These are phyloP conservation scores for Margaritifera margaritifera DNA, from an alignment of 2,888 invertebrate species.

Conservation along the genomic window DNA sequence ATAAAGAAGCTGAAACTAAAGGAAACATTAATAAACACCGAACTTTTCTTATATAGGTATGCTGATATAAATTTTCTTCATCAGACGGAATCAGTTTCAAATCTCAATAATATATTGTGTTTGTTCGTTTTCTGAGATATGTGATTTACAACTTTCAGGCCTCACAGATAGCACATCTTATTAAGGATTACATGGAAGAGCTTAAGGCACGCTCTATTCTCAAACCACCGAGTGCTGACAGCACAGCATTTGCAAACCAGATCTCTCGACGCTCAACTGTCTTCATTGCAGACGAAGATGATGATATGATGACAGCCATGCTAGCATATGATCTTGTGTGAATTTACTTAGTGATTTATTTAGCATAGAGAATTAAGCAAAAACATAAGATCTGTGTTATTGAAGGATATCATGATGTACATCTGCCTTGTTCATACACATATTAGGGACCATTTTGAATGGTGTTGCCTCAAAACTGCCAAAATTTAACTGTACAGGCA, in stretches of 20 bases:
- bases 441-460: too few relatives aligned
- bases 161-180: conserved; percentile 92
- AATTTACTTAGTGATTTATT: too few relatives aligned
- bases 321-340: conserved; percentile 11
- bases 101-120: background rate
- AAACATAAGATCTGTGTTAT: too few relatives aligned
- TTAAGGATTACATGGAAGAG: conserved; percentile 83
- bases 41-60: background rate
- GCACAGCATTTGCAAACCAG: conserved; percentile 25
- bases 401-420: too few relatives aligned
- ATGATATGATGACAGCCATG: conserved; percentile 37
- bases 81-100: background rate
- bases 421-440: too few relatives aligned
- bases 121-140: background rate
- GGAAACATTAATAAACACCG: too few relatives aligned
- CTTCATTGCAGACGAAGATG: conserved; percentile 45
- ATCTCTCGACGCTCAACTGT: conserved; percentile 44
- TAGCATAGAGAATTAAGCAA: too few relatives aligned
- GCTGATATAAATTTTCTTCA: background rate
- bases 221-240: conserved; percentile 33
- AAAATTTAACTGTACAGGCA: too few relatives aligned
- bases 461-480: too few relatives aligned
- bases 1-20: too few relatives aligned
- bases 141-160: conserved; percentile 78
- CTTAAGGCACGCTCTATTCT: conserved; percentile 52